Conservation (phyloP, 2,113 vertebrate species). For the Thalassarche chlororhynchos region DNA sequence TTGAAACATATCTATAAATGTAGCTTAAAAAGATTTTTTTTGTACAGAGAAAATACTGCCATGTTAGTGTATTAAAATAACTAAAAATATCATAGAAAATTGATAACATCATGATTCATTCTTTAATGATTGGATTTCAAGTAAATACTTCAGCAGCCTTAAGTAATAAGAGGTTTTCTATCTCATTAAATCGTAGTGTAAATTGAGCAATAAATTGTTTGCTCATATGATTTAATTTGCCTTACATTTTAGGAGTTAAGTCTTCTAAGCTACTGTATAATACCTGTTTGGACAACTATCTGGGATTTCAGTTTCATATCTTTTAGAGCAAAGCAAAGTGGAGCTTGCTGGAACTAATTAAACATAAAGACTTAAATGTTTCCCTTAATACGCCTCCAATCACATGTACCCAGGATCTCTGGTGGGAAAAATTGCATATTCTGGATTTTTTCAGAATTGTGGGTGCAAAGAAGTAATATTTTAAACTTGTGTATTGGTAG, state of each 20-base stretch:
- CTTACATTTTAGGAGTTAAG: conserved; percentile 41
- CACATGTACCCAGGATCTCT: background rate
- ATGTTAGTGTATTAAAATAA: background rate
- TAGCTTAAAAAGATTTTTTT: background rate
- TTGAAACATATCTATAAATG: conserved; percentile 64
- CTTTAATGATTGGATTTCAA: background rate
- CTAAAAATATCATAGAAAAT: background rate
- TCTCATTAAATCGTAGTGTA: conserved; percentile 3
- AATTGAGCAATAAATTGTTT: conserved; percentile 21
- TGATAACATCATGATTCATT: background rate
- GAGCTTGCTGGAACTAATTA: conserved; percentile 6
- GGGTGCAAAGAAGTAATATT: background rate
- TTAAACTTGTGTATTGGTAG: background rate
- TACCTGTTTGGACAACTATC: conserved; percentile 10
- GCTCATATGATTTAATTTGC: background rate
- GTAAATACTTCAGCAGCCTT: conserved; percentile 21
- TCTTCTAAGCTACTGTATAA: background rate
- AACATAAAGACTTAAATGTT: background rate
- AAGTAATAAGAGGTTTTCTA: conserved; percentile 29
- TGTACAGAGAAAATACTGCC: background rate
- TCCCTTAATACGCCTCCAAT: background rate
- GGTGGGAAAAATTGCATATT: background rate
- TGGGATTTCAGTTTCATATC: background rate
- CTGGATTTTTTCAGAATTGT: background rate
- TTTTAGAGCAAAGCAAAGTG: background rate